These are phyloP conservation scores for Nomada hirtipes DNA, from an alignment of 2,888 invertebrate genomes.

Conservation along the genomic window DNA sequence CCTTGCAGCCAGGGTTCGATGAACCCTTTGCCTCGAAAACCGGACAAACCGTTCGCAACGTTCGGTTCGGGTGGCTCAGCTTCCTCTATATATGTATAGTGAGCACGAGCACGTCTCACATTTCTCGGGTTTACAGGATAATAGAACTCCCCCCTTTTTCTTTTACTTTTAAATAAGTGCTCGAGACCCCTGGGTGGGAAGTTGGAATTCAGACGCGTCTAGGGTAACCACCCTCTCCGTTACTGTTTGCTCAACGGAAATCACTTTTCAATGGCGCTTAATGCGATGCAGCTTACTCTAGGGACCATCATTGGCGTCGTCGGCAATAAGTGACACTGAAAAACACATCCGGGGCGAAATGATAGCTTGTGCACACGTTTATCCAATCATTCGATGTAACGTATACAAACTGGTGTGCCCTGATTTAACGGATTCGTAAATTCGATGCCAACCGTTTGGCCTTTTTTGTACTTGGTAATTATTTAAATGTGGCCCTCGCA, in stretches of 20 bases:
- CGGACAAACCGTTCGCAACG: slow-evolving; percentile 69
- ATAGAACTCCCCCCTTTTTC: slow-evolving; percentile 18
- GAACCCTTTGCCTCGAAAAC: slow-evolving; percentile 72
- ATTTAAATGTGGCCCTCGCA: too few species aligned
- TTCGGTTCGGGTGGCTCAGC: slow-evolving; percentile 47
- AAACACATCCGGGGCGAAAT: too few species aligned
- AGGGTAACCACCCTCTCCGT: not conserved
- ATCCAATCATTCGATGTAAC: too few species aligned
- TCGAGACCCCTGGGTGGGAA: not conserved
- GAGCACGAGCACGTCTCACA: slow-evolving; percentile 30
- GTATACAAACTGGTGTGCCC: too few species aligned
- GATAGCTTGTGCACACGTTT: too few species aligned
- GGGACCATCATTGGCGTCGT: not conserved
- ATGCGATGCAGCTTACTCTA: not conserved
- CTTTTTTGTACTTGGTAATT: too few species aligned
- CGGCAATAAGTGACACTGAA: not conserved
- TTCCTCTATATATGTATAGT: slow-evolving; percentile 37
- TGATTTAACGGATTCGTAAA: too few species aligned
- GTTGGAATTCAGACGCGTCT: slow-evolving; percentile 11
- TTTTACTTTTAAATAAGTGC: not conserved
- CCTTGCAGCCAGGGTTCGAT: slow-evolving; percentile 65
- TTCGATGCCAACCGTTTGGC: too few species aligned
- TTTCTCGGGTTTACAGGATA: slow-evolving; percentile 33
- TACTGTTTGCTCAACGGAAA: not conserved
- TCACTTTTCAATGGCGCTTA: not conserved